Percentiles rank a stretch among this genome's conserved stretches.
Evolutionary conservation across 53 echinoderm and acorn worm species (phyloP).

Genomic region (Crossaster papposus): DNA sequence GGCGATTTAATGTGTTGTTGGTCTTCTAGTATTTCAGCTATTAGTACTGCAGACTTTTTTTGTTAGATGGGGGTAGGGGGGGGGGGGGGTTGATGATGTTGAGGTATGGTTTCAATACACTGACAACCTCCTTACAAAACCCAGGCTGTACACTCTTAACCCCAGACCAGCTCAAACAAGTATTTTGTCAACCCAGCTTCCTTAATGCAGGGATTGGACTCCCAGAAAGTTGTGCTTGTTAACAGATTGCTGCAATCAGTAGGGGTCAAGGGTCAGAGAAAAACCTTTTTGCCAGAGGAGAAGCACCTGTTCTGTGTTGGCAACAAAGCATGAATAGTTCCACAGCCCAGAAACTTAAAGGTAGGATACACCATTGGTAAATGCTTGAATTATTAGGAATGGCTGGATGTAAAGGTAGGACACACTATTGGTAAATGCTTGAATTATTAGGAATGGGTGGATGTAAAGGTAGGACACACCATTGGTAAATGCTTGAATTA

Average conservation of each 20-base stretch:
- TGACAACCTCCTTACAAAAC: neutral
- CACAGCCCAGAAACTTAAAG: neutral
- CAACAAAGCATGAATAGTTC: neutral
- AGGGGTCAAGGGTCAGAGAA: conserved; percentile 35
- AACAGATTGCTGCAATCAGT: conserved; percentile 54
- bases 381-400: no score
- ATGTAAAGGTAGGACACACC: no score
- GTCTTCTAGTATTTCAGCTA: neutral
- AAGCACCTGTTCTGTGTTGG: conserved; percentile 48
- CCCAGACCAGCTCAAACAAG: neutral
- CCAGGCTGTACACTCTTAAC: neutral
- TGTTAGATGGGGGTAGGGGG: neutral
- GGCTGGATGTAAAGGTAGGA: no score
- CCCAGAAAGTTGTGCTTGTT: conserved; percentile 53
- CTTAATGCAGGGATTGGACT: conserved; percentile 9
- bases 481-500: no score
- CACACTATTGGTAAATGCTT: no score
- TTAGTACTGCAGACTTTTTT: neutral
- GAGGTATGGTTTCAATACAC: neutral
- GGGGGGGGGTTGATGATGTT: neutral
- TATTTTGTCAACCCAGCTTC: neutral
- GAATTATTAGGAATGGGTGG: no score
- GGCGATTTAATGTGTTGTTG: no score
- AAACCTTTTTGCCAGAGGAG: conserved; percentile 42
- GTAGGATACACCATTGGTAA: no score